Conservation (phyloP, 2,888 invertebrate species). For the Drosophila bunnanda region DNA sequence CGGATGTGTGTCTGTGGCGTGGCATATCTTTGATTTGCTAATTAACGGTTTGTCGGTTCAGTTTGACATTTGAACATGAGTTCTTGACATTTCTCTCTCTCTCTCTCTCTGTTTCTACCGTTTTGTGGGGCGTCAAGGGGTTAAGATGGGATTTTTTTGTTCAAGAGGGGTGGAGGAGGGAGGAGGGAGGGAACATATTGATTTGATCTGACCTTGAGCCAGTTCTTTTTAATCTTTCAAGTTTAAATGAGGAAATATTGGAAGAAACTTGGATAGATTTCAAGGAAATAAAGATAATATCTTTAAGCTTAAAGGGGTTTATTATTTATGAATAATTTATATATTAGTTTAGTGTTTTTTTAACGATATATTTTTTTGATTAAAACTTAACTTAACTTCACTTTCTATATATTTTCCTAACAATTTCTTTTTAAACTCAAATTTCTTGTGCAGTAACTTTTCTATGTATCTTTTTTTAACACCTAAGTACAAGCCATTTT, state of each 20-base stretch:
- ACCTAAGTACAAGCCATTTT: neutral
- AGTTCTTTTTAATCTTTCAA: neutral
- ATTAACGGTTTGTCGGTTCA: slow-evolving; percentile 83
- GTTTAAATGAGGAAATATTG: neutral
- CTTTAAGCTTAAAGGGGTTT: neutral
- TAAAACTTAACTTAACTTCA: too few species aligned
- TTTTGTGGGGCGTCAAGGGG: slow-evolving; percentile 33
- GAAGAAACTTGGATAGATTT: neutral
- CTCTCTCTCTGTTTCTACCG: neutral
- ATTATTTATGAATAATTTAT: too few species aligned
- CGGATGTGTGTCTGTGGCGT: slow-evolving; percentile 53
- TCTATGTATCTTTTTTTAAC: too few species aligned
- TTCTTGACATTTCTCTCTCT: slow-evolving; percentile 77
- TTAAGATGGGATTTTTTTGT: slow-evolving; percentile 4
- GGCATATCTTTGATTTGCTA: slow-evolving; percentile 81
- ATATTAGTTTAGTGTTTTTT: too few species aligned
- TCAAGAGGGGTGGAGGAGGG: neutral
- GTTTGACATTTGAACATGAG: slow-evolving; percentile 83
- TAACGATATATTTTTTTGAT: too few species aligned
- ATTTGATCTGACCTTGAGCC: slow-evolving; percentile 30
- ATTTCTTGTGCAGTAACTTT: too few species aligned
- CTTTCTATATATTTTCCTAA: too few species aligned
- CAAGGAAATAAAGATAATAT: too few species aligned
- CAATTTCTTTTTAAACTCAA: too few species aligned
- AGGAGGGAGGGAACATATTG: slow-evolving; percentile 6